Evolutionary conservation across 2,888 invertebrate genomes (phyloP), one percentile per base, ranked within the genome.

Genomic region (Plagiodera versicolora): DNA sequence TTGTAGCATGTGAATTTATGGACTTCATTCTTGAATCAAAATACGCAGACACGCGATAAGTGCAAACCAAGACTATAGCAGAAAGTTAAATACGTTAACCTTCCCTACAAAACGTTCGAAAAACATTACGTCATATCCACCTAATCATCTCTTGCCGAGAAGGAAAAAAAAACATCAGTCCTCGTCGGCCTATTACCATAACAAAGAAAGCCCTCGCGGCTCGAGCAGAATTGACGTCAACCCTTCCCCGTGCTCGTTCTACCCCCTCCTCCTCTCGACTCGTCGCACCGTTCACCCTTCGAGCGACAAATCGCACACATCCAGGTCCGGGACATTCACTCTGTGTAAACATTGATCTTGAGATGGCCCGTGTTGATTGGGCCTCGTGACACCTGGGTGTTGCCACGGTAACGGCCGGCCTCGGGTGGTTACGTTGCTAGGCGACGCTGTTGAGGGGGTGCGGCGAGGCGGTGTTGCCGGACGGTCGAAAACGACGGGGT

Each of bases 291-390:
- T 50, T 50, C 61, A 47, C 58, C 58, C 59, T 45, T 54, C 58
- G 52, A 56, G 67, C 67, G 67, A 67, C 65, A 67, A 63, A 65
- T 67, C 60, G 65, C 67, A 63, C 63, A 65, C 61, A 61, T 63
- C 57, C 59, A 65, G 60, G 62, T 62, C 64, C 61, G 59, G 64
- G 61, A 63, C 56, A 60, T 56, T 50, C 64, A 61, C 61, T 65
- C 66, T 59, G 75, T 62, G 77, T 75, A 79, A 79, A 79, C 79
- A 79, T 79, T 76, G 79, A 79, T 79, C 79, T 79, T 78, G 79
- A 78, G 79, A 79, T 77, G 75, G 77, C 73, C 78, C 71, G 78
- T 78, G 79, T 78, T 79, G 78, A 79, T 79, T 79, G 79, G 79
- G 74, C 78, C 75, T 73, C 74, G 75, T 75, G 77, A 80, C 80